phyloP scores from a whole-genome alignment of 2,888 invertebrate genomes.

The Caenorhabditis sp. region DNA sequence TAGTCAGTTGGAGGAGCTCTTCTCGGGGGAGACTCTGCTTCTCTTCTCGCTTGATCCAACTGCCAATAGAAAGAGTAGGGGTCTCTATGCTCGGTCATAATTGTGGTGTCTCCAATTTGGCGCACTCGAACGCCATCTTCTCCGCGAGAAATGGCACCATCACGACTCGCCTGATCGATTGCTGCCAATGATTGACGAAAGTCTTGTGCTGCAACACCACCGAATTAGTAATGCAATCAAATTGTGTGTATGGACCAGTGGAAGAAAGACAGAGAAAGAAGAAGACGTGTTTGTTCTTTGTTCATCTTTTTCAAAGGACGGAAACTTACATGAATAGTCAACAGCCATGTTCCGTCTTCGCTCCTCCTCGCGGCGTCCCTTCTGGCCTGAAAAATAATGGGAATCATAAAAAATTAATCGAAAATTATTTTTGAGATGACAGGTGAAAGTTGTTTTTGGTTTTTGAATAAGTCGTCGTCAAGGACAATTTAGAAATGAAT shows the following conservation, averaged over 20 bases:
- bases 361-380: conserved; percentile 54
- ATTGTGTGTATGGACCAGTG: neutral
- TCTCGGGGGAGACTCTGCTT: conserved; percentile 73
- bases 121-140: conserved; percentile 74
- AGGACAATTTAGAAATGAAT: neutral
- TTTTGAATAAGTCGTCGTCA: neutral
- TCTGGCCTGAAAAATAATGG: conserved; percentile 43
- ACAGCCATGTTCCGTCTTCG: conserved; percentile 73
- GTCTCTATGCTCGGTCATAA: conserved; percentile 83
- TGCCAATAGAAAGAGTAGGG: conserved; percentile 84
- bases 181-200: conserved; percentile 81
- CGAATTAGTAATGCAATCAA: conserved; percentile 43
- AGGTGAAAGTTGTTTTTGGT: conserved; percentile 5
- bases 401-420: neutral
- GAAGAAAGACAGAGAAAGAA: neutral
- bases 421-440: neutral
- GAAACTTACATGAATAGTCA: conserved; percentile 72
- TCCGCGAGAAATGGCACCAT: conserved; percentile 67
- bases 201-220: conserved; percentile 72
- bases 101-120: conserved; percentile 81
- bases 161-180: conserved; percentile 80
- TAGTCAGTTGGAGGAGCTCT: conserved; percentile 81
- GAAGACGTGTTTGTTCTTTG: conserved; percentile 9
- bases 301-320: neutral
- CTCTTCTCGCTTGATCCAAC: conserved; percentile 78